Evolutionary conservation across 2,797 vertebrate species (phyloP).

Genomic region (Acrossocheilus wenchowensis): DNA sequence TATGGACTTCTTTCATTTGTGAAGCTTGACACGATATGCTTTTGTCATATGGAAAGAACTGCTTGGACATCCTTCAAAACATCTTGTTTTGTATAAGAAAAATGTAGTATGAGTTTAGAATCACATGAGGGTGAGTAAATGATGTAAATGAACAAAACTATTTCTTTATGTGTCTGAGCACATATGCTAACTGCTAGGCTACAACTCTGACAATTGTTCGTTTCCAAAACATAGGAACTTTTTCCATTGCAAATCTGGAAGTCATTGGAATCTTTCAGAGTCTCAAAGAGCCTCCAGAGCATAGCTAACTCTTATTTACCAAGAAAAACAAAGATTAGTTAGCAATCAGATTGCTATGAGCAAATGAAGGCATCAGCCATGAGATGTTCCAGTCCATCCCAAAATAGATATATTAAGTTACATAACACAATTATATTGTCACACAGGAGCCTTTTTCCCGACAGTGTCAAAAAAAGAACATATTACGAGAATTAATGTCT

Average conservation of each 20-base stretch:
- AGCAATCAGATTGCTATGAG: constrained; percentile 40
- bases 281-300: constrained; percentile 6
- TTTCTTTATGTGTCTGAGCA: not conserved
- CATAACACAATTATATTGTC: constrained; percentile 37
- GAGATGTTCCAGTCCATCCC: constrained; percentile 35
- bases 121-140: not conserved
- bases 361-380: constrained; percentile 39
- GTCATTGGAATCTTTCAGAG: constrained; percentile 32
- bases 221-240: constrained; percentile 19
- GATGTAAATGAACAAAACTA: not conserved
- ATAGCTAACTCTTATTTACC: constrained; percentile 33
- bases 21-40: not conserved
- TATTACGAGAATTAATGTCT: not conserved
- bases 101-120: not conserved
- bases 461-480: not conserved
- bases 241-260: constrained; percentile 54
- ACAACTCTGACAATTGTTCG: constrained; percentile 32
- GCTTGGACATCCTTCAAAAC: not conserved
- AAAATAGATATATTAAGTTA: constrained; percentile 38
- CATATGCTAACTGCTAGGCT: not conserved
- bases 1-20: not conserved
- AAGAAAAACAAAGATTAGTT: constrained; percentile 51
- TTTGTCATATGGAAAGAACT: not conserved
- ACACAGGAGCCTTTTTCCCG: constrained; percentile 15
- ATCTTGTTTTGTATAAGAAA: not conserved